Conservation (phyloP, 2,888 invertebrate species). For the Rhingia rostrata region DNA sequence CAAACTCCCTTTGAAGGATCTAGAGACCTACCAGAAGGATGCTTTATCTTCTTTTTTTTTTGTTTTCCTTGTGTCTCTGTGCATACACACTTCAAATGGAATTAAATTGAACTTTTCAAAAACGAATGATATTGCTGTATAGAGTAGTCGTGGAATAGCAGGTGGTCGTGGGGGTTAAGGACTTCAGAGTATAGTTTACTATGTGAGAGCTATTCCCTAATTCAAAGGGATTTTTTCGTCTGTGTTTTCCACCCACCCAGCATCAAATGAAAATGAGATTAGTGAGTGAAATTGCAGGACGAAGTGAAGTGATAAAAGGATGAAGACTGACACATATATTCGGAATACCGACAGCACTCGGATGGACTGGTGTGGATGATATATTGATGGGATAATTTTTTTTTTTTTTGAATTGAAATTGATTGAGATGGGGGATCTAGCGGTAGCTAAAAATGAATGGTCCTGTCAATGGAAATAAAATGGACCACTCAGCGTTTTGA, state of each 20-base stretch:
- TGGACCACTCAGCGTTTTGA: neutral
- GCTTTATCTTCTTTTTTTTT: neutral
- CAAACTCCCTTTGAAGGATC: no score
- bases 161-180: no score
- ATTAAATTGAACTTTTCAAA: conserved; percentile 38
- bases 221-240: conserved; percentile 37
- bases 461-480: neutral
- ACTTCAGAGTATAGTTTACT: no score
- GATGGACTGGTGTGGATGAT: conserved; percentile 3
- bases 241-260: neutral
- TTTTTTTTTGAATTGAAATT: conserved; percentile 15
- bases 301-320: conserved; percentile 28
- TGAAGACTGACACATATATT: neutral
- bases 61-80: neutral
- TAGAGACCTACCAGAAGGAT: neutral
- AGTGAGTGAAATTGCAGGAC: conserved; percentile 20
- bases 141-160: no score
- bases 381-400: neutral
- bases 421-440: conserved; percentile 3
- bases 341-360: neutral
- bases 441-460: neutral
- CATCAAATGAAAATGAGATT: conserved; percentile 46
- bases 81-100: conserved; percentile 28
- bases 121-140: neutral
- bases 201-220: neutral